phyloP scores from a whole-genome alignment of 2,797 vertebrate genomes.

The Psittacula echo region DNA sequence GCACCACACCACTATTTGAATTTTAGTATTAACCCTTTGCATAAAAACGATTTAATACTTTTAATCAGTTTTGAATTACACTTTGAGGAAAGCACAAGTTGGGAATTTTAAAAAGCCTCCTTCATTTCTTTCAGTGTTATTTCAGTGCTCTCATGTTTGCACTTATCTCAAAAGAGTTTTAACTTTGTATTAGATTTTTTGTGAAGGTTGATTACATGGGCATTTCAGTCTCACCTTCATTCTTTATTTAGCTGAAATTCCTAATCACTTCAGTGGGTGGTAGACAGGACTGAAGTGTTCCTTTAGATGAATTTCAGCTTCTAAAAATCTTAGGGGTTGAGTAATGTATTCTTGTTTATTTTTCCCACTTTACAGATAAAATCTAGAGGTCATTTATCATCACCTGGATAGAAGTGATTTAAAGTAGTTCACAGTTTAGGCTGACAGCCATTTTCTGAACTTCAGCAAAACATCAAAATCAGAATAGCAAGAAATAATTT shows the following conservation, averaged over 20 bases:
- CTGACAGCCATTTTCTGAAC: constrained; percentile 44
- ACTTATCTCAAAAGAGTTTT: constrained; percentile 63
- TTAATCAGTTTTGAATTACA: constrained; percentile 64
- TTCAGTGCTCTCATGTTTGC: constrained; percentile 52
- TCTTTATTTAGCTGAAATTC: constrained; percentile 68
- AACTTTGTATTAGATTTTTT: constrained; percentile 63
- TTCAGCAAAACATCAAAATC: constrained; percentile 26
- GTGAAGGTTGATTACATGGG: constrained; percentile 63
- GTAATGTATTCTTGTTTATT: constrained; percentile 63
- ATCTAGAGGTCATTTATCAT: constrained; percentile 46
- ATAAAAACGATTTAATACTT: constrained; percentile 63
- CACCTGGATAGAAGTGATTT: constrained; percentile 46
- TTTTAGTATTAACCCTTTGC: constrained; percentile 80
- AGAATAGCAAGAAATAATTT: background rate
- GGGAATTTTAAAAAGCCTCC: constrained; percentile 46
- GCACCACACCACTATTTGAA: constrained; percentile 70
- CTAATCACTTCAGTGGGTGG: constrained; percentile 65
- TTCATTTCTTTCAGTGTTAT: constrained; percentile 51
- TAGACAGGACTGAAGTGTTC: constrained; percentile 60
- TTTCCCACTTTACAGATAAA: constrained; percentile 51
- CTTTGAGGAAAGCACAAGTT: constrained; percentile 51
- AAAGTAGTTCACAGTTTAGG: constrained; percentile 25
- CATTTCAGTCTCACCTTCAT: constrained; percentile 62
- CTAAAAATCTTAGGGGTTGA: constrained; percentile 39
- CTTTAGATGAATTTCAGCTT: constrained; percentile 61